Evolutionary conservation across 2,888 invertebrate genomes (phyloP), one percentile per base, ranked within the genome.

Genomic region (Anthoptus insignis): DNA sequence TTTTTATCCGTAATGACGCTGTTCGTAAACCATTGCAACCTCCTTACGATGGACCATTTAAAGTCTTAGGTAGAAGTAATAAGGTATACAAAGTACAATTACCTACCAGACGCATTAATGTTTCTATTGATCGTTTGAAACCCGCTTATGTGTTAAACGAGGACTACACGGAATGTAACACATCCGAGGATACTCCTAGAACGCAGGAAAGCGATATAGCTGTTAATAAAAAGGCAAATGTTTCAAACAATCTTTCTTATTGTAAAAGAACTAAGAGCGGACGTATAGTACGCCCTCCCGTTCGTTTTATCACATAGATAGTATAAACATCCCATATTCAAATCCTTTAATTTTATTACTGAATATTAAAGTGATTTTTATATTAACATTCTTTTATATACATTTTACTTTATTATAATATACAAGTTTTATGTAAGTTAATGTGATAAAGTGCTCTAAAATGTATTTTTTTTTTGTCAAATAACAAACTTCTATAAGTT

Each of bases 101-200:
- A 9, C 27, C 37, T 4, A 32, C n/a, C 2, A 34, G 54, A 21
- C 8, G 34, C 16, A 13, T 42, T 8, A 39, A 13, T 32, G 37
- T 65, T 8, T 65, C 65, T 5, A 65, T 65, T 14, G 65, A 65
- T 39, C 42, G 65, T 7, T 11, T 65, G 14, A 65, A 65, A 56
- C 65, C 65, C 21, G 59, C 65, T 11, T 65, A 59, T 45, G 3
- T 37, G 13, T 19, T 54, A 8, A 54, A 54, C n/a, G 21, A 53
- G 34, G 13, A 34, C 13, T 34, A 34, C n/a, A 34, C 34, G 34
- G 34, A 34, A 34, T n/a, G 34, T 34, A 34, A 34, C 34, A 34
- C n/a, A 34, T 34, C 34, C 34, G 34, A 34, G 1, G 34, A 34
- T n/a, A 34, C 11, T 34, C 34, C 34, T 34, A 13, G 13, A 34